phyloP scores from a whole-genome alignment of 2,888 invertebrate genomes.

The Watsonalla cultraria region DNA sequence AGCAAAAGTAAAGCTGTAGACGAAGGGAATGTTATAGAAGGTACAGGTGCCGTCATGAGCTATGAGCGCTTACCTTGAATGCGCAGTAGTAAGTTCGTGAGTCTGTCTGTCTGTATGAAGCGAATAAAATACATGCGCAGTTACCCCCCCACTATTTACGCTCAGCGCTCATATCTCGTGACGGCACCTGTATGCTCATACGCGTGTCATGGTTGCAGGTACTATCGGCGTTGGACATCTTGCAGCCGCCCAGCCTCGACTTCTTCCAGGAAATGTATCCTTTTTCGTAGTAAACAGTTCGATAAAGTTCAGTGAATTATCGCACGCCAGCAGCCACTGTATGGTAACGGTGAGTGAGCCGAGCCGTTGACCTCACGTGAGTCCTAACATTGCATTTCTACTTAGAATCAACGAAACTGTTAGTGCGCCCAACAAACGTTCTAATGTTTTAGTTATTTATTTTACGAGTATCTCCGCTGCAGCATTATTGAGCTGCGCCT shows the following conservation, averaged over 20 bases:
- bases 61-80: no score
- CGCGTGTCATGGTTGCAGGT: conserved; percentile 84
- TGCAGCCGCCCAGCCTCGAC: conserved; percentile 98
- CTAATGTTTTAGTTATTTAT: conserved; percentile 25
- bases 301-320: neutral
- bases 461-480: conserved; percentile 22
- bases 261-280: conserved; percentile 99
- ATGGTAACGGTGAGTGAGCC: conserved; percentile 24
- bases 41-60: no score
- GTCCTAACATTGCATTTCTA: conserved; percentile 36
- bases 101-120: no score
- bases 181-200: conserved; percentile 10
- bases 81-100: no score
- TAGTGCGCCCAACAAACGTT: conserved; percentile 23
- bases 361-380: conserved; percentile 42
- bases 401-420: conserved; percentile 31
- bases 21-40: no score
- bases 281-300: conserved; percentile 63
- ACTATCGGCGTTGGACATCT: conserved; percentile 97
- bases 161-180: no score
- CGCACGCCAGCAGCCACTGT: conserved; percentile 12
- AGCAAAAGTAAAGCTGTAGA: no score
- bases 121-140: no score
- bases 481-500: conserved; percentile 37
- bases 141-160: no score